These are phyloP conservation scores for Brachionus asplanchnoidis DNA, from an alignment of 1,140 invertebrate species.

Conservation along the genomic window DNA sequence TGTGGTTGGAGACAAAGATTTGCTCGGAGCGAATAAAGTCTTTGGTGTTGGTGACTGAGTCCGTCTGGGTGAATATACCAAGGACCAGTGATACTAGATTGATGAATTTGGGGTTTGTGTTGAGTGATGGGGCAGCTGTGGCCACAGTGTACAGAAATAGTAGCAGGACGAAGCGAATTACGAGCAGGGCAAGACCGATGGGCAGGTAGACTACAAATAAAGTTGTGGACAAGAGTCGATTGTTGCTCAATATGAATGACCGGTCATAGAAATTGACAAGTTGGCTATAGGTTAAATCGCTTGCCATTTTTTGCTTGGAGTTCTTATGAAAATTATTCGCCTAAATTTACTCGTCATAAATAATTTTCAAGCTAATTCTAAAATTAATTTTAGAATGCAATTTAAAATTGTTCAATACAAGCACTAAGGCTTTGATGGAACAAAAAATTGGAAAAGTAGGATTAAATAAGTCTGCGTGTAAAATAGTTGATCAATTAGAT, in stretches of 20 bases:
- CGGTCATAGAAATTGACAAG: not conserved
- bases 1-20: not conserved
- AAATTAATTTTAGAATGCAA: constrained; percentile 17
- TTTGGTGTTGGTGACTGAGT: not conserved
- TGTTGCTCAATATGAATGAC: not conserved
- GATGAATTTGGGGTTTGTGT: not conserved
- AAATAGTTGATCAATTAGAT: too few relatives aligned
- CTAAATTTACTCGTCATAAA: not conserved
- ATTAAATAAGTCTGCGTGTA: not conserved
- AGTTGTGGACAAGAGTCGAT: not conserved
- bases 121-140: not conserved
- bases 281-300: not conserved
- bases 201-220: not conserved
- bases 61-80: not conserved
- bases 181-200: not conserved
- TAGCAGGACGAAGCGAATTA: not conserved
- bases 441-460: not conserved
- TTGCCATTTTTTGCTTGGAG: not conserved
- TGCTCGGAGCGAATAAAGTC: not conserved
- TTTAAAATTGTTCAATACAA: not conserved
- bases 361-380: not conserved
- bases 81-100: not conserved
- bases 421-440: not conserved
- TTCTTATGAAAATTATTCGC: not conserved
- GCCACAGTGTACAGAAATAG: not conserved